phyloP scores from a whole-genome alignment of 2,797 vertebrate genomes.

The Petrocephalus sullivani region DNA sequence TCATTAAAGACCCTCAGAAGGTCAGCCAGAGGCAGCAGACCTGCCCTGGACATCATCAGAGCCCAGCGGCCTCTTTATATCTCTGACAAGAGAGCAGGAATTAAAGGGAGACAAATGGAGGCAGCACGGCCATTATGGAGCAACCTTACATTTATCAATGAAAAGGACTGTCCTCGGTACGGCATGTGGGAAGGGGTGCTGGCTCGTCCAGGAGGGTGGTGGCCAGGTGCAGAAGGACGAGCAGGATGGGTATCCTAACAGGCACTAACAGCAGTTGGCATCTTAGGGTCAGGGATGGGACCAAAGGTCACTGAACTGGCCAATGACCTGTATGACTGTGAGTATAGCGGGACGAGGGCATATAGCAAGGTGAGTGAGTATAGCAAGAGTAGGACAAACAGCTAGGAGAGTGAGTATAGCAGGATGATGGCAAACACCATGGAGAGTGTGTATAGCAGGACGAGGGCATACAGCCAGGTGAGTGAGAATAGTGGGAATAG shows the following conservation, averaged over 20 bases:
- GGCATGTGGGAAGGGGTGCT: not conserved
- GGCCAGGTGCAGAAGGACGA: not conserved
- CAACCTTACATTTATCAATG: not conserved
- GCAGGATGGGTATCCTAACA: not conserved
- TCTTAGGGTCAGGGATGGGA: not conserved
- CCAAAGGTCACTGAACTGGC: not conserved
- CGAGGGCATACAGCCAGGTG: too few species aligned
- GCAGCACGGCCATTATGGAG: not conserved
- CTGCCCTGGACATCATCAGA: conserved; percentile 9
- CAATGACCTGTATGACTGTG: not conserved
- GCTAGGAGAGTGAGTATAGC: too few species aligned
- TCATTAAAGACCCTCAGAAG: conserved; percentile 13
- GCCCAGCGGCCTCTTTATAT: not conserved
- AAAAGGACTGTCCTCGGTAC: not conserved
- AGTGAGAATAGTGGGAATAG: too few species aligned
- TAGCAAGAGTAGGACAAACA: too few species aligned
- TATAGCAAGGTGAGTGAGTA: too few species aligned
- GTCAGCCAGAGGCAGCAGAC: not conserved
- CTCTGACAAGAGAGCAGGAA: not conserved
- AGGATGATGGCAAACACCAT: too few species aligned
- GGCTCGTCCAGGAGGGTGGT: not conserved
- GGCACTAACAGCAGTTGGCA: not conserved
- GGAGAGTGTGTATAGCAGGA: too few species aligned
- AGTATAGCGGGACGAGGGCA: not conserved
- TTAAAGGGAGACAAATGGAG: not conserved